Base-by-base conservation (phyloP, 2,797 vertebrate species). In the Gila robusta region DNA sequence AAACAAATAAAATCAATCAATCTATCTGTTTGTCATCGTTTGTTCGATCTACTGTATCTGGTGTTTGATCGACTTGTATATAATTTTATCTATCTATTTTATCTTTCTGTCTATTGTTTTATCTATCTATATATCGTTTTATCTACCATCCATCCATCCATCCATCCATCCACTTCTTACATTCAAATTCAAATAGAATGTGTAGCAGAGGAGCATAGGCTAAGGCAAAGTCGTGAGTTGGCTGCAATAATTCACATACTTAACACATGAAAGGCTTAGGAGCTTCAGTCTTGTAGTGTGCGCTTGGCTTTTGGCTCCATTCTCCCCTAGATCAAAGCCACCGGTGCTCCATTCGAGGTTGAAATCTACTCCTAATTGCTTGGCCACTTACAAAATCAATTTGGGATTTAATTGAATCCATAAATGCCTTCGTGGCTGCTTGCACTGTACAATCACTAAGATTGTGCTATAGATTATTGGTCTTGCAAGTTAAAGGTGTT, bases 321-420 rank as follows among this genome's bases (percentile, higher is more conserved):
- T 83, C 37, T 59, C 21, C 37, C 11, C 6, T 3, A 83, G 37
- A 88, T 84, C 82, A 84, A 85, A 88, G 79, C n/a, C 69, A 66
- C 49, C 52, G 52, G 64, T 87, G 81, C 81, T 79, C 80, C 49
- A 72, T 54, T 79, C 54, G 41, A 59, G 4, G 87, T 37, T 71
- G 80, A 86, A 76, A 89, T 86, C 69, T 73, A 79, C 84, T 82
- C 54, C 66, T 89, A 88, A 88, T 89, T 88, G 81, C 69, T 84
- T 84, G 54, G 79, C 83, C n/a, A 64, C 87, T 88, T 69, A 86
- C 83, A 85, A 87, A 82, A 82, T 85, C 82, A 69, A 86, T 89
- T 79, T 79, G 72, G 62, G 32, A 62, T 88, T 79, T 82, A 86
- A 89, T 82, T 79, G 44, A 86, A 88, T 88, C 79, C 72, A 84